Conservation (phyloP, 2,113 vertebrate species). For the Camelus dromedarius region DNA sequence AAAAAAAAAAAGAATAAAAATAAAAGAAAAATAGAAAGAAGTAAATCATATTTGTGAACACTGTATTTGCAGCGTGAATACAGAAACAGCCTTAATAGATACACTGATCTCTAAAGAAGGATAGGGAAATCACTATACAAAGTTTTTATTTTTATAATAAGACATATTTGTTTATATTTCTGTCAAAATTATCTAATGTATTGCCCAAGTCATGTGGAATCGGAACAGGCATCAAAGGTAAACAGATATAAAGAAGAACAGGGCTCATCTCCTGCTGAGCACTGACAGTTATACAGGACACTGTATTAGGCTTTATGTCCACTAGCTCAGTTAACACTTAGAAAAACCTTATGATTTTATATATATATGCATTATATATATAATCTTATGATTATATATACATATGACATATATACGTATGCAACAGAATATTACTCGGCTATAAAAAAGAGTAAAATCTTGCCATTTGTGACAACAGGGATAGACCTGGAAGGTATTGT, state of each 20-base stretch:
- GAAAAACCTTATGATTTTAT: background rate
- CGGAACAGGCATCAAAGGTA: background rate
- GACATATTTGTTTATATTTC: background rate
- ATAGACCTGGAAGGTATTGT: background rate
- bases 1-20: no score
- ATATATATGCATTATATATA: no score
- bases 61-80: background rate
- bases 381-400: no score
- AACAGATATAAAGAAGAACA: background rate
- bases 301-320: background rate
- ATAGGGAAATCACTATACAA: background rate
- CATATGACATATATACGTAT: no score
- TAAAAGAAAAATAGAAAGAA: no score
- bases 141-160: background rate
- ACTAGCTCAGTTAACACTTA: background rate
- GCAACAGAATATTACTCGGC: background rate
- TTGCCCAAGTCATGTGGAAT: background rate
- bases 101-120: background rate
- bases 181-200: background rate
- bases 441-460: background rate
- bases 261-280: background rate
- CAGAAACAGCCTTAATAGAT: background rate
- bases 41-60: background rate
- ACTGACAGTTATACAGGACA: background rate
- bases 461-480: background rate